Conservation (phyloP, 2,113 vertebrate species). For the Bagarius yarrelli region DNA sequence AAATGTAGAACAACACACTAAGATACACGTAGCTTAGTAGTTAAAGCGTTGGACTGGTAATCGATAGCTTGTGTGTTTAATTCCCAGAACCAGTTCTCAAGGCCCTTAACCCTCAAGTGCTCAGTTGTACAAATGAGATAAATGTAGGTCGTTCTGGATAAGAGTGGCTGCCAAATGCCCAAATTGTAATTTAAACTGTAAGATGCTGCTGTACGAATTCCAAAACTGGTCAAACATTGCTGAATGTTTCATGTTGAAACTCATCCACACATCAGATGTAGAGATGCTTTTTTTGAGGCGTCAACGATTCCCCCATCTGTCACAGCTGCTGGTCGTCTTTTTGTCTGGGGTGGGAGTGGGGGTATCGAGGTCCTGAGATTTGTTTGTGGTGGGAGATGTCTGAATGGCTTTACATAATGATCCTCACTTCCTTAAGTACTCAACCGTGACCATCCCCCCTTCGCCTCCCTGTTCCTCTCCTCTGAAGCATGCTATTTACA, state of each 20-base stretch:
- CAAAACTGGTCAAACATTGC: not conserved
- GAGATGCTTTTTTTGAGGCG: constrained; percentile 2
- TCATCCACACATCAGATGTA: not conserved
- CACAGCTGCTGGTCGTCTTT: constrained; percentile 63
- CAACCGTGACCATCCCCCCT: constrained; percentile 76
- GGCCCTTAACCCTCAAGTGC: too few species aligned
- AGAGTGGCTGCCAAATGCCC: too few species aligned
- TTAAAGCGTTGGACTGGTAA: too few species aligned
- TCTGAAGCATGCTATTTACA: constrained; percentile 68
- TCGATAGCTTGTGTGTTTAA: too few species aligned
- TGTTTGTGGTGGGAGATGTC: constrained; percentile 70
- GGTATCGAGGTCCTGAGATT: constrained; percentile 58
- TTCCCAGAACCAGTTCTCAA: too few species aligned
- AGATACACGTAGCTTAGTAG: too few species aligned
- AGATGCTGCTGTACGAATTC: not conserved
- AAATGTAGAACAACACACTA: too few species aligned
- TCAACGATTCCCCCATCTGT: constrained; percentile 42
- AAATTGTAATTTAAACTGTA: not conserved
- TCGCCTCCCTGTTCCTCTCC: constrained; percentile 61
- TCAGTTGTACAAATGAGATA: too few species aligned
- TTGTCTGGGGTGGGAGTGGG: constrained; percentile 39
- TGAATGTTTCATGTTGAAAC: not conserved
- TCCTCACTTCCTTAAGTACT: constrained; percentile 77
- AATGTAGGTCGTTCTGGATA: too few species aligned
- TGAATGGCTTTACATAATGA: constrained; percentile 68